These are phyloP conservation scores for Ptychoptera contaminata DNA, from an alignment of 2,888 invertebrate genomes.

Conservation along the genomic window DNA sequence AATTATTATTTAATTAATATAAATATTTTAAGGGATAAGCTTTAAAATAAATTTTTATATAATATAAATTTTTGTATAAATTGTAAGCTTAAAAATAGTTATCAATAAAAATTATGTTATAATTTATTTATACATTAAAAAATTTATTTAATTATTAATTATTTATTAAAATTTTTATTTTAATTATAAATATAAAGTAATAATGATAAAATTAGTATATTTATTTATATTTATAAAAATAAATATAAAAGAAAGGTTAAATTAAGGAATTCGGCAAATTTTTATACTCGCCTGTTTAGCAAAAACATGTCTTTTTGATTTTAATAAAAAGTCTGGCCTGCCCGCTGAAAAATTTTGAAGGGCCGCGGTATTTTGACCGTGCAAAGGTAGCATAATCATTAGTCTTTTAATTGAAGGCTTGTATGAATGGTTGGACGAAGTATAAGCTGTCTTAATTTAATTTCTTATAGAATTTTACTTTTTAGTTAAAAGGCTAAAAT, in stretches of 20 bases:
- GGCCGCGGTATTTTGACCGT: slow-evolving; percentile 65
- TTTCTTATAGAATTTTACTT: slow-evolving; percentile 37
- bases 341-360: slow-evolving; percentile 54
- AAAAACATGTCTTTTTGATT: slow-evolving; percentile 57
- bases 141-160: slow-evolving; percentile 28
- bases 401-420: slow-evolving; percentile 64
- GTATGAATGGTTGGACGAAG: slow-evolving; percentile 60
- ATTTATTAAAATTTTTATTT: slow-evolving; percentile 29
- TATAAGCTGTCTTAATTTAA: slow-evolving; percentile 43
- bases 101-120: slow-evolving; percentile 34
- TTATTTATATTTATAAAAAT: slow-evolving; percentile 18
- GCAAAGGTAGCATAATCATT: slow-evolving; percentile 70
- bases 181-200: slow-evolving; percentile 31
- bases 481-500: slow-evolving; percentile 52
- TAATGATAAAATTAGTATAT: slow-evolving; percentile 46
- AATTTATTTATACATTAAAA: slow-evolving; percentile 34
- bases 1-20: slow-evolving; percentile 21
- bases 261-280: slow-evolving; percentile 47
- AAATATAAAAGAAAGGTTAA: slow-evolving; percentile 26
- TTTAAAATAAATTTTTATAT: slow-evolving; percentile 40
- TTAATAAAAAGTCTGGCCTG: slow-evolving; percentile 52
- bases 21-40: slow-evolving; percentile 43
- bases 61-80: slow-evolving; percentile 27
- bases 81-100: slow-evolving; percentile 42
- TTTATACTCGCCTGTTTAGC: slow-evolving; percentile 54